Base-by-base conservation (phyloP, 2,888 invertebrate species). In the Crepidodera aurea region DNA sequence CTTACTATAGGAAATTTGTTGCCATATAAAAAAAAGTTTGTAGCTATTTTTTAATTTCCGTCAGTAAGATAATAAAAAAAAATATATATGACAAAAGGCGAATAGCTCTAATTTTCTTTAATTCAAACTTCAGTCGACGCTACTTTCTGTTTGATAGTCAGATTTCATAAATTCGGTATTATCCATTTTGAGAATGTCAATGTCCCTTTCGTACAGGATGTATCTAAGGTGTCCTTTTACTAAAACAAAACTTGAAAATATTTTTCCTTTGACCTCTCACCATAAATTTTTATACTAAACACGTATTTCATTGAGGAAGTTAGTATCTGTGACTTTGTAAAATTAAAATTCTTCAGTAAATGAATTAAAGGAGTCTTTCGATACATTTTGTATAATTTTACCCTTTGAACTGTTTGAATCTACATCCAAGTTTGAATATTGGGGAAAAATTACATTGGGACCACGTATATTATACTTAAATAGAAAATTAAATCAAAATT, bases 1-100 rank as follows among this genome's bases (percentile, higher is more conserved):
- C 57, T 57, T 57, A 57, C 18, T 40, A 39, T 40, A 48, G 22
- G 16, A 27, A 57, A 50, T 27, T 56, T 57, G 57, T 50, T 50
- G 48, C 48, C 39, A 27, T 18, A 39, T 39, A 34, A 46, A 46
- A 46, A 39, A 22, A 16, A 39, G 3, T 27, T 22, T 46, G 46
- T 48, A 57, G 39, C 39, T 48, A 39, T 39, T 48, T 15, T 48
- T 25, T 34, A 34, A 10, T 57, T 27, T 46, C 22, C 48, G 39
- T 37, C 37, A 48, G n/a, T 50, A 18, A 56, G 25, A 27, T 54
- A 53, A 2, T 12, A 39, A 42, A 18, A 16, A 42, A 44, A 22
- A 51, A 25, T 16, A 40, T 53, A 18, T 25, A 13, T 39, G 53
- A 55, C 44, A 12, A 32, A n/a, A 56, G 32, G 16, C 2, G 46